Evolutionary conservation across 2,888 invertebrate genomes (phyloP).

Genomic region (Melanchra persicariae): DNA sequence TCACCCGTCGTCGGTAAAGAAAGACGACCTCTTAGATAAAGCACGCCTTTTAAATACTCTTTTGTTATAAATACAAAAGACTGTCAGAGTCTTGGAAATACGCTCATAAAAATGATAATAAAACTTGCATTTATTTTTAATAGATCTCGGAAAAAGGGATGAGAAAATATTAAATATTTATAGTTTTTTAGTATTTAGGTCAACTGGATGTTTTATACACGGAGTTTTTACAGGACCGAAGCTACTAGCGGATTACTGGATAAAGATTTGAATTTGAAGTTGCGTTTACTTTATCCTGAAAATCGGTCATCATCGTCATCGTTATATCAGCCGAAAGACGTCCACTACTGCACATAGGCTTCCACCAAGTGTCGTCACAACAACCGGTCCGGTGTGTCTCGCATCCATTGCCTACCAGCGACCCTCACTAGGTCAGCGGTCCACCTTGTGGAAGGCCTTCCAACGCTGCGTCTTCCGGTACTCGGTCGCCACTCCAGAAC

Average conservation of each 20-base stretch:
- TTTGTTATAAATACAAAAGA: slow-evolving; percentile 32
- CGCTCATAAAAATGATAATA: slow-evolving; percentile 4
- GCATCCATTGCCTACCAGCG: no score
- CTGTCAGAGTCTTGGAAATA: not conserved
- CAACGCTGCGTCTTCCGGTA: no score
- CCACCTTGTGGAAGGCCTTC: no score
- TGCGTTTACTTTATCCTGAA: no score
- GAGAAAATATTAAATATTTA: not conserved
- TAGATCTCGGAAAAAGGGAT: not conserved
- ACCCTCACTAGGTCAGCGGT: no score
- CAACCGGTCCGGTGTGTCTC: no score
- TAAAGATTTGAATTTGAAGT: no score
- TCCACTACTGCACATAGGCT: no score
- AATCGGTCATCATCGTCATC: no score
- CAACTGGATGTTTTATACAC: not conserved
- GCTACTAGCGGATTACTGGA: not conserved
- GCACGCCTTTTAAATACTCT: slow-evolving; percentile 7
- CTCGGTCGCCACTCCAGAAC: no score
- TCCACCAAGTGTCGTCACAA: no score
- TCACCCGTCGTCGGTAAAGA: not conserved
- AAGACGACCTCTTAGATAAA: slow-evolving; percentile 13
- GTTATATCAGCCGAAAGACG: no score
- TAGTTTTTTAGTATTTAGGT: slow-evolving; percentile 13
- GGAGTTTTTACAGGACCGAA: not conserved
- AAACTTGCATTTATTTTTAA: slow-evolving; percentile 21